Percentiles rank a stretch among this genome's conserved stretches.
These are phyloP conservation scores for Anastatus disparis DNA, from an alignment of 1,140 invertebrate species.

Conservation along the genomic window DNA sequence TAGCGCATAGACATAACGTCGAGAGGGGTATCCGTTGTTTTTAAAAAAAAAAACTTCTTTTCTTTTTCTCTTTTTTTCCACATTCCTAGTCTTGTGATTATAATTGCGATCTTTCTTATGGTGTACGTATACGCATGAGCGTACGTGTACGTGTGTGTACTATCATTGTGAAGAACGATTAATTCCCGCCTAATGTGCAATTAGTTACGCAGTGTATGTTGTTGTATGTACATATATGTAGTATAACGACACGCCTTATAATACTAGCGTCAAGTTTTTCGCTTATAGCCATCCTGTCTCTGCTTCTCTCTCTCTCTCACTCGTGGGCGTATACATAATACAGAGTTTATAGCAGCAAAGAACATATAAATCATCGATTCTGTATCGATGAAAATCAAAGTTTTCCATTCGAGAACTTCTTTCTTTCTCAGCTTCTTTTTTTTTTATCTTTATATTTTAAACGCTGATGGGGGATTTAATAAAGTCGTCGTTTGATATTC, in stretches of 20 bases:
- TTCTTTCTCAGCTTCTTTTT: background rate
- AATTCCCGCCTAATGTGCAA: conserved; percentile 38
- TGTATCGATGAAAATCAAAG: conserved; percentile 29
- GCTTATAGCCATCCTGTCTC: too few species aligned
- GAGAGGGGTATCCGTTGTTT: conserved; percentile 4
- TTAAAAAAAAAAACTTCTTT: too few species aligned
- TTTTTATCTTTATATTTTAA: too few species aligned
- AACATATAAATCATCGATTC: conserved; percentile 22
- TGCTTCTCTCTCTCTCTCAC: too few species aligned
- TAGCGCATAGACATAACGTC: background rate
- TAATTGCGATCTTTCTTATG: conserved; percentile 22
- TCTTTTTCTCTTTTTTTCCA: conserved; percentile 15
- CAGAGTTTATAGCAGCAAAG: background rate
- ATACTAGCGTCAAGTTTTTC: background rate
- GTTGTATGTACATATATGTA: background rate
- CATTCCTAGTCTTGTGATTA: conserved; percentile 25
- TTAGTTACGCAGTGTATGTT: conserved; percentile 24
- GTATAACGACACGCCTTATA: background rate
- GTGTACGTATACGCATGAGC: background rate
- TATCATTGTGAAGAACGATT: conserved; percentile 15
- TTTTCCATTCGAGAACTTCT: background rate
- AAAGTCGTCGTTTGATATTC: conserved; percentile 4
- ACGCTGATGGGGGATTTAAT: too few species aligned
- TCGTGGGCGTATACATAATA: conserved; percentile 9
- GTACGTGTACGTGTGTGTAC: background rate